A percentile compares a stretch with the other conserved stretches of the same genome.
These are phyloP conservation scores for Chymomyza caudatula DNA, from an alignment of 2,888 invertebrate genomes.

Conservation along the genomic window DNA sequence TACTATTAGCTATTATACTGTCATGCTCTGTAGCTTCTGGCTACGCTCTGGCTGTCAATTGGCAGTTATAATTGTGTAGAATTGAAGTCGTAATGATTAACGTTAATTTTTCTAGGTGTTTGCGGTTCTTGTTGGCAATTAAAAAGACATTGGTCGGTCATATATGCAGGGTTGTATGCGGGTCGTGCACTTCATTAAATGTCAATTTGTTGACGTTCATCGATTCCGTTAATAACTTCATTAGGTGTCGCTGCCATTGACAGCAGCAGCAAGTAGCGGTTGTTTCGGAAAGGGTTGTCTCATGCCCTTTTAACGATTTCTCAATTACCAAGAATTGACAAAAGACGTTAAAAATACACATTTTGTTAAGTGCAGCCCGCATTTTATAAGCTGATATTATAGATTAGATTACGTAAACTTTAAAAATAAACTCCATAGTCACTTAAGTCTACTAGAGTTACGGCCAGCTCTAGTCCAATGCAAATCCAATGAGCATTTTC, in stretches of 20 bases:
- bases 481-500: constrained; percentile 1
- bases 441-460: not conserved
- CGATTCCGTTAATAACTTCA: constrained; percentile 66
- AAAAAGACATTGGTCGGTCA: constrained; percentile 68
- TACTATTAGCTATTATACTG: not conserved
- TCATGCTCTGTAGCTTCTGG: not conserved
- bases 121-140: constrained; percentile 35
- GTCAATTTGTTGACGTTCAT: constrained; percentile 70
- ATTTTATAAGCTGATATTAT: constrained; percentile 11
- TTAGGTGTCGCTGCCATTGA: constrained; percentile 36
- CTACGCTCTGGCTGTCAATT: not conserved
- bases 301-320: too few relatives aligned
- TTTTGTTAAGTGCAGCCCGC: constrained; percentile 34
- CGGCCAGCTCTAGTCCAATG: constrained; percentile 18
- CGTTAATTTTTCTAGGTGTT: constrained; percentile 41
- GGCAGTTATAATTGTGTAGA: constrained; percentile 40
- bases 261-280: not conserved
- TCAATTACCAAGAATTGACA: constrained; percentile 19
- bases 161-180: constrained; percentile 33
- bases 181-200: constrained; percentile 65
- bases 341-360: not conserved
- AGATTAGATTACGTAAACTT: not conserved
- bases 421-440: not conserved
- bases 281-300: constrained; percentile 31
- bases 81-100: constrained; percentile 51